Evolutionary conservation across 2,113 vertebrate species (phyloP).

Genomic region (Ciconia maguari): DNA sequence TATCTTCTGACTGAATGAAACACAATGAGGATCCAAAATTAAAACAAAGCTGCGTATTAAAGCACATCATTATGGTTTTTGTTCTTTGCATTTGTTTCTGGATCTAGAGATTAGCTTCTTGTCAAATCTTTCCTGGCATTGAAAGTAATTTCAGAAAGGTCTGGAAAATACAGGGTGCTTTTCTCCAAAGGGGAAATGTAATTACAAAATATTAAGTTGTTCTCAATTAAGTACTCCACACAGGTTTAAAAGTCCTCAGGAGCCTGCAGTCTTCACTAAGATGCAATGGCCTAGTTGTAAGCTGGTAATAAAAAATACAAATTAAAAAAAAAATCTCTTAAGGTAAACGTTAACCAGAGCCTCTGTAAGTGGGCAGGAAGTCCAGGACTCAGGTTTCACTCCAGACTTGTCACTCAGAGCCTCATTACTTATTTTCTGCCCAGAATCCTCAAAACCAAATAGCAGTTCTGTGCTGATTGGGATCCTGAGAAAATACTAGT

Average conservation of each 20-base stretch:
- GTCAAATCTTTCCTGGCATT: neutral
- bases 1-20: neutral
- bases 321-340: neutral
- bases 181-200: neutral
- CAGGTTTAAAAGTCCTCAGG: neutral
- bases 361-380: neutral
- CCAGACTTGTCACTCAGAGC: neutral
- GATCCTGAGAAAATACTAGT: constrained; percentile 1
- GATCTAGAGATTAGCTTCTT: neutral
- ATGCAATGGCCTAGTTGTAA: neutral
- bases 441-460: neutral
- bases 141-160: neutral
- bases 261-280: neutral
- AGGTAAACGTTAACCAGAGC: neutral
- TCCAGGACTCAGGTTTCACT: neutral
- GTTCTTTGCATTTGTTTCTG: neutral
- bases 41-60: neutral
- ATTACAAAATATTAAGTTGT: neutral
- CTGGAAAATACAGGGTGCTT: neutral
- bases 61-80: neutral
- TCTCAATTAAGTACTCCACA: neutral
- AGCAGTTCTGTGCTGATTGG: neutral
- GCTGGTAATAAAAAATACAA: neutral
- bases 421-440: neutral
- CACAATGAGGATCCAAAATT: neutral